Conservation (phyloP, 1,140 invertebrate genomes). For the Acyrthosiphon pisum region DNA sequence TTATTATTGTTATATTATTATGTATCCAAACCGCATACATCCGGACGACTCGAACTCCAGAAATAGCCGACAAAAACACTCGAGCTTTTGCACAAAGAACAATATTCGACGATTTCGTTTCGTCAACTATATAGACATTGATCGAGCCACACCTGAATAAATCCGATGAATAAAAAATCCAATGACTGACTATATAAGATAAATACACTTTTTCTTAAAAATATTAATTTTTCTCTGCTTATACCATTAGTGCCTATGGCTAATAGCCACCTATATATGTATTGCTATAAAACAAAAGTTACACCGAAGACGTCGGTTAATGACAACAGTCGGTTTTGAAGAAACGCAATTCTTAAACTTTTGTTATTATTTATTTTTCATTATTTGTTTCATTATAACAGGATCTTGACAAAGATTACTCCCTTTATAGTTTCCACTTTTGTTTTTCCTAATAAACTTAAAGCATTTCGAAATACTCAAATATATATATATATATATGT, state of each 20-base stretch:
- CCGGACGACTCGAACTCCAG: too few species aligned
- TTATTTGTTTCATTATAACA: constrained; percentile 35
- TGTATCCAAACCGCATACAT: not conserved
- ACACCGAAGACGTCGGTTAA: not conserved
- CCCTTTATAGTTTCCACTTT: not conserved
- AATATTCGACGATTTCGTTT: not conserved
- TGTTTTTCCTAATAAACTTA: constrained; percentile 30
- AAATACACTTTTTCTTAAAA: not conserved
- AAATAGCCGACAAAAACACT: not conserved
- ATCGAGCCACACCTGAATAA: not conserved
- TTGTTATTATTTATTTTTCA: constrained; percentile 22
- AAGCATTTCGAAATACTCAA: not conserved
- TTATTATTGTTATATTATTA: too few species aligned
- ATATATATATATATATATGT: not conserved
- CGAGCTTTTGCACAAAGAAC: too few species aligned
- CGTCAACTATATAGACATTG: not conserved
- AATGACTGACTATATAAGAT: too few species aligned
- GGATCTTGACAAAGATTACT: constrained; percentile 22
- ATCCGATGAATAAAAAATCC: too few species aligned
- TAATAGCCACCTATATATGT: not conserved
- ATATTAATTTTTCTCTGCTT: not conserved
- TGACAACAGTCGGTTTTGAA: not conserved
- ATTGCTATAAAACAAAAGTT: not conserved
- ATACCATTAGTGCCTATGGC: not conserved
- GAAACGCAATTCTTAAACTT: constrained; percentile 3